Percentiles rank a stretch among this genome's conserved stretches.
Evolutionary conservation across 1,140 invertebrate genomes (phyloP).

Genomic region (Thaumetopoea pityocampa): DNA sequence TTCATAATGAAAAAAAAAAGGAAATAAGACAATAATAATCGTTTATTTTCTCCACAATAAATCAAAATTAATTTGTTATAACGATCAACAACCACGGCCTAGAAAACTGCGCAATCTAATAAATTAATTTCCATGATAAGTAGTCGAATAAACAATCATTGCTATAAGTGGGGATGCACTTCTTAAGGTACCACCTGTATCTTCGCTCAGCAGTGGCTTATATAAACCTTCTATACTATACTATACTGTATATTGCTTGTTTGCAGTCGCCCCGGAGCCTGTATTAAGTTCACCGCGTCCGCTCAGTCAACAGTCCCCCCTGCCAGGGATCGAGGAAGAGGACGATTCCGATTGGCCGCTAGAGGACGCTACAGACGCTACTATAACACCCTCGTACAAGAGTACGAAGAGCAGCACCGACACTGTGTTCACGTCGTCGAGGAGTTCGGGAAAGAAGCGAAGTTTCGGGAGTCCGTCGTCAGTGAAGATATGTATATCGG

Average conservation of each 20-base stretch:
- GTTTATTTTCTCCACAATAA: neutral
- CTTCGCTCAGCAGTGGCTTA: slow-evolving; percentile 18
- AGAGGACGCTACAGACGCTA: slow-evolving; percentile 70
- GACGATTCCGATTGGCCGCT: slow-evolving; percentile 76
- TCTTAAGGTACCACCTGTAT: slow-evolving; percentile 2
- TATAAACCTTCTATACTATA: slow-evolving; percentile 27
- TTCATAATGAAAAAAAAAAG: too few relatives aligned
- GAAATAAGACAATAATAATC: too few relatives aligned
- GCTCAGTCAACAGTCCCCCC: slow-evolving; percentile 74
- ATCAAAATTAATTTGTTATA: neutral
- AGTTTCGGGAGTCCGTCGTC: slow-evolving; percentile 65
- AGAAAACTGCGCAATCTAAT: slow-evolving; percentile 13
- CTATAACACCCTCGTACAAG: slow-evolving; percentile 70
- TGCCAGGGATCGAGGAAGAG: slow-evolving; percentile 79
- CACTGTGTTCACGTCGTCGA: slow-evolving; percentile 62
- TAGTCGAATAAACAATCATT: slow-evolving; percentile 17
- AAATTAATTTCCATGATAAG: slow-evolving; percentile 14
- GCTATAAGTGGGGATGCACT: slow-evolving; percentile 1
- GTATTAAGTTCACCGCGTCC: slow-evolving; percentile 69
- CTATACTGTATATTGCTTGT: slow-evolving; percentile 51
- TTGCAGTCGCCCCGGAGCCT: slow-evolving; percentile 63
- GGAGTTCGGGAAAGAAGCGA: slow-evolving; percentile 63
- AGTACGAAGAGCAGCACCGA: slow-evolving; percentile 71
- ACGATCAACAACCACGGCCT: slow-evolving; percentile 5
- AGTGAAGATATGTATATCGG: slow-evolving; percentile 68